Base-by-base conservation (phyloP, 2,113 vertebrate species). In the Puntigrus tetrazona region DNA sequence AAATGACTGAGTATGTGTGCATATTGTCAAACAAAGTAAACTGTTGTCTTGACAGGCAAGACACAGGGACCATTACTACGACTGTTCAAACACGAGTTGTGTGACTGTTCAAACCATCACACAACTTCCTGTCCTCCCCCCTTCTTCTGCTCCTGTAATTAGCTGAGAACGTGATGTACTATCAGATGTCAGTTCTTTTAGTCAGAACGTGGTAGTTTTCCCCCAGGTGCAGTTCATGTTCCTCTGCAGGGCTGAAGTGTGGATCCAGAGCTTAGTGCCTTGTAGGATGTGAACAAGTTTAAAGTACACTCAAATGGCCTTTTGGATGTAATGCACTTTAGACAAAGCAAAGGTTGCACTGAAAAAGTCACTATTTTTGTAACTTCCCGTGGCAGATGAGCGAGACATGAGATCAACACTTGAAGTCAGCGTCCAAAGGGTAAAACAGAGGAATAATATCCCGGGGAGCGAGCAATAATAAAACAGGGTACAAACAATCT, bases 121-220 rank as follows among this genome's bases (percentile, higher is more conserved):
- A 7, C 59, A 10, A 10, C 14, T 38, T 41, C 18, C 50, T 67
- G 50, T 70, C 79, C 63, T 82, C 50, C 79, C 1, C n/a, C 70
- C n/a, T 78, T 81, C 36, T 85, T 85, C 81, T 72, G 47, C 45
- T 80, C 52, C 13, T 86, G 75, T 87, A 92, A 90, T 91, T 89
- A 90, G 84, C 65, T 74, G 63, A 52, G 87, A 47, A 29, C 70
- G 43, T 13, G 77, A 45, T 43, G 61, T 70, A 67, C 75, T 85
- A n/a, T n/a, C n/a, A 43, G 85, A 65, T 83, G 83, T 77, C 55
- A 31, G 83, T 72, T 89, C 85, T 63, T 86, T 74, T 70, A 43
- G 34, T 76, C 6, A 41, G 41, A 80, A 88, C n/a, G 67, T 91
- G 85, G 76, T 87, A 78, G 59, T 81, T 78, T 81, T 9, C 78